These are phyloP conservation scores for Drosophila santomea DNA, from an alignment of 1,140 invertebrate genomes.

Conservation along the genomic window DNA sequence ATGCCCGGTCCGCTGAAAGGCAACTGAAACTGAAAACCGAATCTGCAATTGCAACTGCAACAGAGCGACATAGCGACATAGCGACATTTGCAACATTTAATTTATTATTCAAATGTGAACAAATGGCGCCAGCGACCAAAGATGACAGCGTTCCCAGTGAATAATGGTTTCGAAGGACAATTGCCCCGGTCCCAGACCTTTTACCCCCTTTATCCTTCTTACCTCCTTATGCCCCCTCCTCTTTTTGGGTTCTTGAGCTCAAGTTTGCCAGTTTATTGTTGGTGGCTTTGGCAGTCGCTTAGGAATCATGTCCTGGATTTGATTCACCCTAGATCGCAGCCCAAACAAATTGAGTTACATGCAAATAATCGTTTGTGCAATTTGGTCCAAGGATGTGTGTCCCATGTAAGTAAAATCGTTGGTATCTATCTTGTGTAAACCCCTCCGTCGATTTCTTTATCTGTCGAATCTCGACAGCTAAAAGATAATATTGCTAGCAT, in stretches of 20 bases:
- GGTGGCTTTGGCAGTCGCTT: conserved; percentile 32
- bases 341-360: conserved; percentile 77
- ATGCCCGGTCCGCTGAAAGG: conserved; percentile 50
- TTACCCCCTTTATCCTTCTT: too few relatives aligned
- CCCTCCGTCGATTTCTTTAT: not conserved
- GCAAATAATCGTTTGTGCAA: conserved; percentile 75
- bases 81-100: conserved; percentile 79
- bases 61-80: conserved; percentile 65
- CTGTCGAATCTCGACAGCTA: conserved; percentile 8
- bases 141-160: conserved; percentile 69
- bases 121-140: conserved; percentile 74
- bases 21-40: conserved; percentile 52
- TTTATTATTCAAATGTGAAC: conserved; percentile 82
- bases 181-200: conserved; percentile 41
- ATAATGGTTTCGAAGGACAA: conserved; percentile 67
- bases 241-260: conserved; percentile 34
- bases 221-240: not conserved
- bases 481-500: conserved; percentile 6
- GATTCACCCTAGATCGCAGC: conserved; percentile 43
- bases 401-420: conserved; percentile 45
- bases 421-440: conserved; percentile 50
- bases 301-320: conserved; percentile 52
- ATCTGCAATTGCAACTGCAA: conserved; percentile 41
- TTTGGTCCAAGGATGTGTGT: conserved; percentile 39
- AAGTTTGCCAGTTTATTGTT: conserved; percentile 29